These are phyloP conservation scores for Coelopa frigida DNA, from an alignment of 1,140 invertebrate genomes.

Conservation along the genomic window DNA sequence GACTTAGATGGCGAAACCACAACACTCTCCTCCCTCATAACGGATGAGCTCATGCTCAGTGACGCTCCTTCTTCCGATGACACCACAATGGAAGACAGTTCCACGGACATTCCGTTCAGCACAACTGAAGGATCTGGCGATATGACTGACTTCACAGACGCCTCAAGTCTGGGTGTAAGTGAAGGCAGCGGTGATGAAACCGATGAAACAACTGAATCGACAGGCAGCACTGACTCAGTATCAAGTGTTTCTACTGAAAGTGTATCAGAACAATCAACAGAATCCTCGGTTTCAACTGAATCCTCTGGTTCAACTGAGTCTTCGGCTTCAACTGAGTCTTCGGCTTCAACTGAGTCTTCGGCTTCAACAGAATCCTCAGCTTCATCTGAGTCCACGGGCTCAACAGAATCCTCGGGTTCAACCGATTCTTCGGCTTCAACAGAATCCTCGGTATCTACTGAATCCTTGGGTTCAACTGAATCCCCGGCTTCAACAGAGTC, in stretches of 20 bases:
- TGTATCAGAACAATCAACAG: slow-evolving; percentile 3
- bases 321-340: background rate
- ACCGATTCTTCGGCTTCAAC: slow-evolving; percentile 18
- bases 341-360: slow-evolving; percentile 17
- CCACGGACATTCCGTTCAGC: slow-evolving; percentile 19
- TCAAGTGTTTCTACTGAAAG: slow-evolving; percentile 15
- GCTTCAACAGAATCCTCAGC: slow-evolving; percentile 19
- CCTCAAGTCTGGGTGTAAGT: slow-evolving; percentile 18
- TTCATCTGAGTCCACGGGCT: slow-evolving; percentile 14
- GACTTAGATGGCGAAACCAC: slow-evolving; percentile 28
- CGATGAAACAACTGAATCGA: slow-evolving; percentile 12
- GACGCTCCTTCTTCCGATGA: slow-evolving; percentile 45
- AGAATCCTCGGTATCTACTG: slow-evolving; percentile 20
- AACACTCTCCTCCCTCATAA: slow-evolving; percentile 39
- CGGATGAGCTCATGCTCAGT: slow-evolving; percentile 56
- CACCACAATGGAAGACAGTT: slow-evolving; percentile 19
- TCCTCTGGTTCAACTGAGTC: slow-evolving; percentile 20
- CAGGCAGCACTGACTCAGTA: background rate
- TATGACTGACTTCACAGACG: slow-evolving; percentile 19
- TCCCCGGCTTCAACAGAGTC: slow-evolving; percentile 16
- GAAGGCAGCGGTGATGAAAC: slow-evolving; percentile 34
- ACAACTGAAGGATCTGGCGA: slow-evolving; percentile 38
- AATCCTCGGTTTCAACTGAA: slow-evolving; percentile 12
- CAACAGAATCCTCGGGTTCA: slow-evolving; percentile 20
- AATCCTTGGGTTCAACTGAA: slow-evolving; percentile 21